Base-by-base conservation (phyloP, 2,113 vertebrate species). In the Rhynchomys soricoides region DNA sequence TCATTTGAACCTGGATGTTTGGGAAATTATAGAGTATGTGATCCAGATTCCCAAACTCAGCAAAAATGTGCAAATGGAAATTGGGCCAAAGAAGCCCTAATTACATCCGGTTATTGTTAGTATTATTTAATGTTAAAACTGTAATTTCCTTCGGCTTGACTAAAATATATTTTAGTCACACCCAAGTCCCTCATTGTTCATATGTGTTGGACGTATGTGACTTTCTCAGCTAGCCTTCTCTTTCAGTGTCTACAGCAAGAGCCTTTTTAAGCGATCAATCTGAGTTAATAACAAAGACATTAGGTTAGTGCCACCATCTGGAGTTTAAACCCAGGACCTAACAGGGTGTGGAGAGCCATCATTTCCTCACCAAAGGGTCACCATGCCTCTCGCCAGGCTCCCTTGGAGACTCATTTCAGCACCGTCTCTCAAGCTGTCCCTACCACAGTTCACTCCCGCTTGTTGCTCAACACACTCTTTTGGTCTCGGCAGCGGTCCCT, bases 41-140 rank as follows among this genome's bases (percentile, higher is more conserved):
- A 2, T 3, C 43, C 74, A 92, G 83, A 81, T 92, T 94, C 87
- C 86, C 55, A 93, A 85, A 5, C 29, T 55, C 57, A 59, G 13
- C 29, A 93, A 85, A 93, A 43, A 77, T 6, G 73, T 68, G 52
- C 66, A 87, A 74, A 75, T 87, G 31, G 43, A 87, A 90, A 77
- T 22, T 12, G 2, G 48, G 70, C 31, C 62, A 79, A 64, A 59
- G 50, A 15, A 68, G 8, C 52, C 52, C 45, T 88, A 77, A 94
- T 34, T 64, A 13, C n/a, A 73, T n/a, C 40, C 74, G 37, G 7
- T 37, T 91, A 87, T 64, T 91, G 22, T 86, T 71, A 52, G 31
- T 81, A 64, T 79, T 82, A 96, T 93, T 81, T 21, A 91, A 95
- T 91, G 50, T 85, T 87, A 91, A 90, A 89, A 62, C 5, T 48